Base-by-base conservation (phyloP, 2,797 vertebrate genomes). In the Pygocentrus nattereri region DNA sequence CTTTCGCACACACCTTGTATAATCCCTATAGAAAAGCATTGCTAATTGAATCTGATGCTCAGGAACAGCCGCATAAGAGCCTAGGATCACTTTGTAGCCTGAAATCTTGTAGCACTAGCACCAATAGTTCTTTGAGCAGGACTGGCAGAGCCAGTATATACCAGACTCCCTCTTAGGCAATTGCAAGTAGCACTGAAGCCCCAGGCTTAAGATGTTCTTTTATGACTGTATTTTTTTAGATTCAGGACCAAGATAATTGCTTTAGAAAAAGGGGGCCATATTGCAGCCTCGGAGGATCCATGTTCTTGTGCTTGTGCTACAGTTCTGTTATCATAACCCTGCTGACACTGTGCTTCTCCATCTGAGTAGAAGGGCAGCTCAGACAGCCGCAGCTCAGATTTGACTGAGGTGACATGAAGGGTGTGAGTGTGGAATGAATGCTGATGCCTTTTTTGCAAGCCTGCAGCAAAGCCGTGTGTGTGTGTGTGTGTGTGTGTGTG, bases 301-400 rank as follows among this genome's bases (percentile, higher is more conserved):
- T 65, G 47, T 31, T 10, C 62, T 15, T 56, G 21, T 67, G 25
- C 18, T 12, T 64, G n/a, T 41, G 23, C 12, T 13, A 23, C 3
- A 12, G 21, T 27, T 25, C 70, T 69, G 67, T 69, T 49, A 27
- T 47, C 2, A 47, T 54, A 25, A 49, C 19, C 34, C 21, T 44
- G 64, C 41, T 50, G 44, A 56, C 76, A 65, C 1, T n/a, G 13
- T 76, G 25, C 16, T 47, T 70, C 34, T 61, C 68, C 18, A 18
- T 71, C 56, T 34, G 41, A 79, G 38, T 52, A 25, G 25, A 69
- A 76, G 58, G 73, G 67, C 82, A 78, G 56, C 65, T 34, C n/a
- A 68, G 64, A 38, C 31, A 41, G 64, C 34, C 50, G 54, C 25
- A 30, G 82, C 59, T 80, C 68, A 56, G 31, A 62, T 68, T 77